phyloP scores from a whole-genome alignment of 2,888 invertebrate genomes.

The Papilio elwesi region DNA sequence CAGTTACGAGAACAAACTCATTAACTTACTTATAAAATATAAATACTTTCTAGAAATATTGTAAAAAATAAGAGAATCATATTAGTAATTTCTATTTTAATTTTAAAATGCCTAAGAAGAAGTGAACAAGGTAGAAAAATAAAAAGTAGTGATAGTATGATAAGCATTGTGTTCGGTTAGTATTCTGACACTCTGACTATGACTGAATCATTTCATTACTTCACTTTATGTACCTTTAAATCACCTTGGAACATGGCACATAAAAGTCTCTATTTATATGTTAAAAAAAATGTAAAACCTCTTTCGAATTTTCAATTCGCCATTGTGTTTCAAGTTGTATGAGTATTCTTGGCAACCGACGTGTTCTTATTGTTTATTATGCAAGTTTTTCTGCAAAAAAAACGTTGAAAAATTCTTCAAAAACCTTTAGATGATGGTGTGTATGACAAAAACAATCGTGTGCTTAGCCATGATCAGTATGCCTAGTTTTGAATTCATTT shows the following conservation, averaged over 20 bases:
- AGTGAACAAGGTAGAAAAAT: too few species aligned
- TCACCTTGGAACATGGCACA: not conserved
- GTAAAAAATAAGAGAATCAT: too few species aligned
- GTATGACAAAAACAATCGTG: not conserved
- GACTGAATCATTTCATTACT: too few species aligned
- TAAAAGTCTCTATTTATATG: not conserved
- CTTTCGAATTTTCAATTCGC: slow-evolving; percentile 32
- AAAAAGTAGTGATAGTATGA: too few species aligned
- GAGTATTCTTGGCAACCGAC: slow-evolving; percentile 34
- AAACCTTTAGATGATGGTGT: not conserved
- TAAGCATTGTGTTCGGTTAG: too few species aligned
- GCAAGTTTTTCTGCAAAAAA: slow-evolving; percentile 19
- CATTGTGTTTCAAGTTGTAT: slow-evolving; percentile 31
- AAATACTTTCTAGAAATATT: too few species aligned
- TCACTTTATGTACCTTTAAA: not conserved
- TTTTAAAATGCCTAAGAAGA: too few species aligned
- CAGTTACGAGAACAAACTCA: not conserved
- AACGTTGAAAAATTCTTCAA: not conserved
- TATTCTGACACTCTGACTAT: too few species aligned
- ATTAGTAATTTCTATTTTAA: too few species aligned
- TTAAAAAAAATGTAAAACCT: slow-evolving; percentile 15
- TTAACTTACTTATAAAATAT: not conserved
- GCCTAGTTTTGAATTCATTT: too few species aligned
- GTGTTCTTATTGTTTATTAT: slow-evolving; percentile 36
- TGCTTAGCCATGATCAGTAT: too few species aligned